These are phyloP conservation scores for Schizopygopsis malacanthus DNA, from an alignment of 2,797 vertebrate species.

Conservation along the genomic window DNA sequence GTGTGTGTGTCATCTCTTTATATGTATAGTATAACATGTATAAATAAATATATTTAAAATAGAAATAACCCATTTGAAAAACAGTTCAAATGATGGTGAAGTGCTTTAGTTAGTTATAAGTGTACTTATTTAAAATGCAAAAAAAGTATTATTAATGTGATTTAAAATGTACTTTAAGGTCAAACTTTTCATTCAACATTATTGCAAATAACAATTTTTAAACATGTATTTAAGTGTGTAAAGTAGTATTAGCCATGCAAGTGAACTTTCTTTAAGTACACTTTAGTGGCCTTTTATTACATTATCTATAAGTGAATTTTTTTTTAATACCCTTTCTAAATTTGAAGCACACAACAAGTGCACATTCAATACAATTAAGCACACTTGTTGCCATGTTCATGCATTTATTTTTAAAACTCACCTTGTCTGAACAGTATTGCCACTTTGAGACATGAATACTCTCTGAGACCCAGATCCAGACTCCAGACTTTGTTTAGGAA, in stretches of 20 bases:
- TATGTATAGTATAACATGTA: too few species aligned
- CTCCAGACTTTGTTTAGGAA: slow-evolving; percentile 83
- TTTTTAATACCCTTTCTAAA: background rate
- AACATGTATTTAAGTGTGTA: background rate
- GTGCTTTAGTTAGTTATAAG: background rate
- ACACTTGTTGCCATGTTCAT: background rate
- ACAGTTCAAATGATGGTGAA: background rate
- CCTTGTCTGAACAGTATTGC: slow-evolving; percentile 86
- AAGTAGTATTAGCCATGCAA: background rate
- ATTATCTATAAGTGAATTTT: background rate
- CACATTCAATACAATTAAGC: background rate
- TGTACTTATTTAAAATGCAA: background rate
- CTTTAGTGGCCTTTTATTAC: background rate
- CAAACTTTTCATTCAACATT: background rate
- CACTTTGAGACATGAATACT: slow-evolving; percentile 87
- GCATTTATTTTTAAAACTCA: slow-evolving; percentile 65
- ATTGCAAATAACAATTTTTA: background rate
- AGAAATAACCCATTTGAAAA: background rate
- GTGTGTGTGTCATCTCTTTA: too few species aligned
- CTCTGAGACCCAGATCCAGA: slow-evolving; percentile 83
- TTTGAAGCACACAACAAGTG: background rate
- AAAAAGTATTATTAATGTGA: background rate
- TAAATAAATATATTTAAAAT: too few species aligned
- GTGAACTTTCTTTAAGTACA: background rate
- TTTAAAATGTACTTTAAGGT: background rate